Evolutionary conservation across 2,888 invertebrate genomes (phyloP).

Genomic region (Plebejus argus): DNA sequence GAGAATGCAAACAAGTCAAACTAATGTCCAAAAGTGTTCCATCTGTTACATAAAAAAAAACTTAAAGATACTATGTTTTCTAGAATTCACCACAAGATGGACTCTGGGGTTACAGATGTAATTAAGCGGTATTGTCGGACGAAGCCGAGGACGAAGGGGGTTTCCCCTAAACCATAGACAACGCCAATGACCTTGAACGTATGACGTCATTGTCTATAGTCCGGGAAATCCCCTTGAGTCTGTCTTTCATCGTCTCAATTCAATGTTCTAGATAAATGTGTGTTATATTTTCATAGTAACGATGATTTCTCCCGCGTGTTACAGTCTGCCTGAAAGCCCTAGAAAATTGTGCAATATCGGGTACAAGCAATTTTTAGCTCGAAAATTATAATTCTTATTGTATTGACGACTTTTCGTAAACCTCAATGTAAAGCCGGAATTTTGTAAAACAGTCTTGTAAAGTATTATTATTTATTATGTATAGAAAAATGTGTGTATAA

Average conservation of each 20-base stretch:
- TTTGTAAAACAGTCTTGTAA: background rate
- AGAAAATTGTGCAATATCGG: slow-evolving; percentile 27
- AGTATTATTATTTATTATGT: background rate
- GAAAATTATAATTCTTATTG: background rate
- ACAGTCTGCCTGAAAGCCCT: slow-evolving; percentile 19
- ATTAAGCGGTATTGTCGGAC: background rate
- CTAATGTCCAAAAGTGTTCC: background rate
- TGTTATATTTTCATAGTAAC: slow-evolving; percentile 24
- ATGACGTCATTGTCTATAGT: background rate
- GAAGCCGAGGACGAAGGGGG: background rate
- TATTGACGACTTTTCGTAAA: slow-evolving; percentile 12
- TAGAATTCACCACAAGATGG: background rate
- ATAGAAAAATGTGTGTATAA: background rate
- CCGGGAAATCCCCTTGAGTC: background rate
- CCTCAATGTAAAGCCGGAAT: background rate
- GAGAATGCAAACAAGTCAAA: background rate
- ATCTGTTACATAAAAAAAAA: background rate
- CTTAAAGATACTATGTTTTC: background rate
- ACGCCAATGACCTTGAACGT: background rate
- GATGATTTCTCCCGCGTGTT: slow-evolving; percentile 14
- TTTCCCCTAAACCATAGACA: background rate
- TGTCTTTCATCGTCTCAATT: slow-evolving; percentile 5
- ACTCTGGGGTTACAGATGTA: background rate
- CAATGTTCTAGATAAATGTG: slow-evolving; percentile 7
- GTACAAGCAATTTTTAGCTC: slow-evolving; percentile 11